Percentiles rank a stretch among this genome's conserved stretches.
Evolutionary conservation across 2,888 invertebrate species (phyloP).

Genomic region (Drosophila anomalata): DNA sequence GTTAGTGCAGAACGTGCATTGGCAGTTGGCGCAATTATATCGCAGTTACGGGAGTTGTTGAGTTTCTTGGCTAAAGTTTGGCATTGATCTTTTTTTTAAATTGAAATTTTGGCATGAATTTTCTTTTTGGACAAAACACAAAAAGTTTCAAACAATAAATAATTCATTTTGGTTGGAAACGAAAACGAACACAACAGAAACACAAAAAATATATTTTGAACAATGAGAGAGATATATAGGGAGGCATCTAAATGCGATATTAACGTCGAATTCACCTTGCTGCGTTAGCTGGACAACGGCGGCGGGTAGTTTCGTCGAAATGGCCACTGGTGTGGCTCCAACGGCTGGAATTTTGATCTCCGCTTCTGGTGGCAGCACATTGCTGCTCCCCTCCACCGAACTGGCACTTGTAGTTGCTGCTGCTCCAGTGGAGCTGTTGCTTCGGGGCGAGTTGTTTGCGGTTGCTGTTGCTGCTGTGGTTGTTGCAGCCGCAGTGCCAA

Average conservation of each 20-base stretch:
- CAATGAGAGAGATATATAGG: conserved; percentile 22
- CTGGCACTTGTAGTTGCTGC: conserved; percentile 34
- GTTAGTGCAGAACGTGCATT: conserved; percentile 2
- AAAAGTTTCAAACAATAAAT: conserved; percentile 28
- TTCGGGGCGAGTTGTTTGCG: conserved; percentile 22
- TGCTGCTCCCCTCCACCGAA: conserved; percentile 61
- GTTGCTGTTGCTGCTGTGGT: conserved; percentile 18
- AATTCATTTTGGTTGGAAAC: conserved; percentile 13
- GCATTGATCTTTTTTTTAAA: conserved; percentile 35
- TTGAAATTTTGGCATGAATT: conserved; percentile 38
- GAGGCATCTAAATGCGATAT: not conserved
- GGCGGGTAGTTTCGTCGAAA: conserved; percentile 86
- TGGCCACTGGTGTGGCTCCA: conserved; percentile 86
- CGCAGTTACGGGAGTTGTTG: conserved; percentile 36
- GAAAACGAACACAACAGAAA: conserved; percentile 58
- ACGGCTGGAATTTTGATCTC: conserved; percentile 87
- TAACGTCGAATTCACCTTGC: conserved; percentile 84
- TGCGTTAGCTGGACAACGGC: conserved; percentile 87
- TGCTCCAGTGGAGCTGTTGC: conserved; percentile 16
- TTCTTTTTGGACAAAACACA: conserved; percentile 40
- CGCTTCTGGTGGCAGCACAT: conserved; percentile 83
- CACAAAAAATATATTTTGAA: conserved; percentile 25
- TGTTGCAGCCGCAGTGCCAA: conserved; percentile 36
- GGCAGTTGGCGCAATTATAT: not conserved
- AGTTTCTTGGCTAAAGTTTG: conserved; percentile 45